Conservation (phyloP, 2,888 invertebrate genomes). For the Apotomis turbidana region DNA sequence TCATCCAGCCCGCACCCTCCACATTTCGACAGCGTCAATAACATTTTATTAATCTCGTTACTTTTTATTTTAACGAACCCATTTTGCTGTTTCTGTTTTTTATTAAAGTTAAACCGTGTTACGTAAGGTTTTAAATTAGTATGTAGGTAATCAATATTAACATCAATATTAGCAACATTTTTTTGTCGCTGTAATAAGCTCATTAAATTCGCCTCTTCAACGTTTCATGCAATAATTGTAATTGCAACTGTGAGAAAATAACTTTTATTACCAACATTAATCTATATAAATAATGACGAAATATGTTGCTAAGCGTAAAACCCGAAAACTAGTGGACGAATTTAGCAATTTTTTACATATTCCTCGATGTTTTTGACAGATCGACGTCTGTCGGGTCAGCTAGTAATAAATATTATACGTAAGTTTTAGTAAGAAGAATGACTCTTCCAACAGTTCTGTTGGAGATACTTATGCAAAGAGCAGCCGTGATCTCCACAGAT, state of each 20-base stretch:
- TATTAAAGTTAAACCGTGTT: slow-evolving; percentile 28
- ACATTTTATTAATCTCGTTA: slow-evolving; percentile 42
- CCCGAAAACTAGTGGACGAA: no score
- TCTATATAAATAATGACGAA: no score
- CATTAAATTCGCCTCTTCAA: no score
- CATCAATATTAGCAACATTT: neutral
- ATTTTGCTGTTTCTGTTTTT: slow-evolving; percentile 37
- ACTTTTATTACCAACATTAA: no score
- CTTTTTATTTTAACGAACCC: slow-evolving; percentile 41
- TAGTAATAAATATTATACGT: no score
- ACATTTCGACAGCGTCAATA: slow-evolving; percentile 36
- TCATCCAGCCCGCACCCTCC: slow-evolving; percentile 29
- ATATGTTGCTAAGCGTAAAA: no score
- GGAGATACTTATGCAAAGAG: slow-evolving; percentile 13
- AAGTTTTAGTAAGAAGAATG: neutral
- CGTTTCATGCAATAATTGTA: no score
- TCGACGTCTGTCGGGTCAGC: no score
- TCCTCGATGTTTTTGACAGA: no score
- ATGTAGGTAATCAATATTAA: neutral
- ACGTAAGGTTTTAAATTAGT: slow-evolving; percentile 30
- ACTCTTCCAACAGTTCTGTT: slow-evolving; percentile 1
- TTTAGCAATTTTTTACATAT: no score
- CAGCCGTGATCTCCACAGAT: slow-evolving; percentile 32
- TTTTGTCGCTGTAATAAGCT: neutral
- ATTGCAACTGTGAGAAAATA: no score